Percentiles rank a stretch among this genome's conserved stretches.
Evolutionary conservation across 2,888 invertebrate genomes (phyloP).

Genomic region (Cosmorhoe ocellata): DNA sequence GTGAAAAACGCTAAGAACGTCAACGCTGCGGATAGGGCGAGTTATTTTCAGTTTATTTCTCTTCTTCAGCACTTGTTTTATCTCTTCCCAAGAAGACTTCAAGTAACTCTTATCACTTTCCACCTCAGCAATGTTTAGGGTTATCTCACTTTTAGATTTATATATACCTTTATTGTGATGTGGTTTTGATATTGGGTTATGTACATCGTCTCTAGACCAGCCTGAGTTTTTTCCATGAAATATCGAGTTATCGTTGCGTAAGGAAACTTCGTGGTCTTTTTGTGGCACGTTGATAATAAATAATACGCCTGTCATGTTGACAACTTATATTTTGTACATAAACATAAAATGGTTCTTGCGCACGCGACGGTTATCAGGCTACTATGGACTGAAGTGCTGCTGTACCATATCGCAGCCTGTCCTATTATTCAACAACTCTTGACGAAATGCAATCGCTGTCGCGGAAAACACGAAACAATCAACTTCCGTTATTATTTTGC

Average conservation of each 20-base stretch:
- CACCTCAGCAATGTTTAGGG: slow-evolving; percentile 34
- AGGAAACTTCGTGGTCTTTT: slow-evolving; percentile 69
- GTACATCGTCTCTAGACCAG: slow-evolving; percentile 37
- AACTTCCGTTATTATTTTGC: slow-evolving; percentile 43
- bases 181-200: slow-evolving; percentile 40
- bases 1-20: slow-evolving; percentile 54
- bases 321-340: background rate
- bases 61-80: slow-evolving; percentile 52
- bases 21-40: slow-evolving; percentile 46
- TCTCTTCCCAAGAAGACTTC: slow-evolving; percentile 52
- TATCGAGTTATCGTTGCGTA: slow-evolving; percentile 37
- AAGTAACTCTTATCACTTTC: slow-evolving; percentile 35
- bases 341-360: slow-evolving; percentile 10
- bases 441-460: slow-evolving; percentile 40
- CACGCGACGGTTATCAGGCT: slow-evolving; percentile 23
- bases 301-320: slow-evolving; percentile 79
- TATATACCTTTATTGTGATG: slow-evolving; percentile 40
- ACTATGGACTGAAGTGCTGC: slow-evolving; percentile 31
- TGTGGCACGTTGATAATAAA: slow-evolving; percentile 83
- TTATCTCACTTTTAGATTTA: slow-evolving; percentile 51
- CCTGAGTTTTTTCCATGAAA: slow-evolving; percentile 30
- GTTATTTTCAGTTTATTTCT: slow-evolving; percentile 57
- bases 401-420: slow-evolving; percentile 30
- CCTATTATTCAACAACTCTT: slow-evolving; percentile 34
- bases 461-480: slow-evolving; percentile 48